These are phyloP conservation scores for Salvator merianae DNA, from an alignment of 2,113 vertebrate species.

Conservation along the genomic window DNA sequence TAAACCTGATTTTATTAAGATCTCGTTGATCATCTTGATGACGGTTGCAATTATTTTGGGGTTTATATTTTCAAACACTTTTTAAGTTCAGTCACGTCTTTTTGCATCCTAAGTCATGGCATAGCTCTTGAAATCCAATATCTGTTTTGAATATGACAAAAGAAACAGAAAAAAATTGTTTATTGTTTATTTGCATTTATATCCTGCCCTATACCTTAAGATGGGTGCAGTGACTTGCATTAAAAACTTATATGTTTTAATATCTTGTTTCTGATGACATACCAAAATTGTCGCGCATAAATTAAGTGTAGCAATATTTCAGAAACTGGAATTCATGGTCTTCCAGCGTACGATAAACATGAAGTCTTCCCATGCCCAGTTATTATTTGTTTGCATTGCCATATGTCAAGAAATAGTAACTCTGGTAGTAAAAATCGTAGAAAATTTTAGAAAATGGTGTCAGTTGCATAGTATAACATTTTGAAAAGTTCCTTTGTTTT, in stretches of 20 bases:
- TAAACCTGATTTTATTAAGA: not conserved
- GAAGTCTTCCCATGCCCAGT: not conserved
- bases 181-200: too few relatives aligned
- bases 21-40: not conserved
- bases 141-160: not conserved
- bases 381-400: not conserved
- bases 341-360: not conserved
- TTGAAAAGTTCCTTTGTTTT: constrained; percentile 59
- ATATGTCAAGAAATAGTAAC: not conserved
- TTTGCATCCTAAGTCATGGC: not conserved
- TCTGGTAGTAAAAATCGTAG: not conserved
- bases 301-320: constrained; percentile 9
- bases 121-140: not conserved
- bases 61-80: too few relatives aligned
- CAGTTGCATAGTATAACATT: constrained; percentile 35
- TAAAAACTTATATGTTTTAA: constrained; percentile 35
- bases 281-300: constrained; percentile 22
- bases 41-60: not conserved
- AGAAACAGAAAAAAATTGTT: not conserved
- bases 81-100: not conserved
- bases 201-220: not conserved
- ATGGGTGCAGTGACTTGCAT: not conserved
- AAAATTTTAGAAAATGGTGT: constrained; percentile 25
- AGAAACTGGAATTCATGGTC: not conserved
- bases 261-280: constrained; percentile 50